Evolutionary conservation across 2,797 vertebrate species (phyloP).

Genomic region (Sorex maritimensis): DNA sequence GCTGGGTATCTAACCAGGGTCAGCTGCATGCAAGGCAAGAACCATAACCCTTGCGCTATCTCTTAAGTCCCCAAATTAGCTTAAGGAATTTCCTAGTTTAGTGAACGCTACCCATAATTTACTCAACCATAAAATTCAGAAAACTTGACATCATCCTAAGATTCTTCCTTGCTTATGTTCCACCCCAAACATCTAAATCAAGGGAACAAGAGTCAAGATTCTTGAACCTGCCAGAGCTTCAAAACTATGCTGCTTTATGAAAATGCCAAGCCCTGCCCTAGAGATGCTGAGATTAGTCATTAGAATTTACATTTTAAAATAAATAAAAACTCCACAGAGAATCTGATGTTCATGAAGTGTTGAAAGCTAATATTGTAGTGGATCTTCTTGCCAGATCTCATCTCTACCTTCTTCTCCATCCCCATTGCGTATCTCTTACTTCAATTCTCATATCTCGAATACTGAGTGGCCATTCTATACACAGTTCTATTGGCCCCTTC

Average conservation of each 20-base stretch:
- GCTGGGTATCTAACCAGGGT: too few species aligned
- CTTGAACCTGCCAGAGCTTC: conserved; percentile 48
- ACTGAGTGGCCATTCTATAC: neutral
- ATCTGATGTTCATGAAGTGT: neutral
- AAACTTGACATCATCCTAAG: conserved; percentile 18
- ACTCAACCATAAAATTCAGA: conserved; percentile 33
- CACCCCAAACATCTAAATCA: conserved; percentile 48
- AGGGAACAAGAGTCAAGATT: neutral
- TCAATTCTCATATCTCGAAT: neutral
- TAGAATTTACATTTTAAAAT: conserved; percentile 41
- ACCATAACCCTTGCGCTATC: neutral
- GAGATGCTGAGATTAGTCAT: neutral
- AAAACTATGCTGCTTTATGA: neutral
- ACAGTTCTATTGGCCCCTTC: too few species aligned
- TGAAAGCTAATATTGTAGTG: neutral
- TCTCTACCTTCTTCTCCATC: neutral
- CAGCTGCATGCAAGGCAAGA: too few species aligned
- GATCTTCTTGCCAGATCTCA: neutral
- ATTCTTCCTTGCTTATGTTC: conserved; percentile 5
- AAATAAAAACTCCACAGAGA: conserved; percentile 42
- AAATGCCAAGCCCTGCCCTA: neutral
- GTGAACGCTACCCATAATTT: neutral
- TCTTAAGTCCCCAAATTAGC: conserved; percentile 5
- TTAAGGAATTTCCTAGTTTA: neutral
- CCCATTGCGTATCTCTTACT: neutral